Evolutionary conservation across 1,140 invertebrate genomes (phyloP).

Genomic region (Varroa destructor): DNA sequence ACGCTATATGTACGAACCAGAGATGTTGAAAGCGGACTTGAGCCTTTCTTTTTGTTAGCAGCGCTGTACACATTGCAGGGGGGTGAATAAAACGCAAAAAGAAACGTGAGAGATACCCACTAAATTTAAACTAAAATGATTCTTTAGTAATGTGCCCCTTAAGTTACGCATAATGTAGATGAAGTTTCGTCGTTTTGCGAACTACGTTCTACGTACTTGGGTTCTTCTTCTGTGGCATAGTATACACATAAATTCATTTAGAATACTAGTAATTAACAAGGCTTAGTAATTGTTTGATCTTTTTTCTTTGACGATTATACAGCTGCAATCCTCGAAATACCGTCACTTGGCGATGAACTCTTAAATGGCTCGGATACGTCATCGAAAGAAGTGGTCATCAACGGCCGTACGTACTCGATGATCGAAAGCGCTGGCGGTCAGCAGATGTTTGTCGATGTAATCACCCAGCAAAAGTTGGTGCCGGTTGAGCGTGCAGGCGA

Average conservation of each 20-base stretch:
- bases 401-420: conserved; percentile 17
- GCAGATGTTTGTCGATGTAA: conserved; percentile 20
- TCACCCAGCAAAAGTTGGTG: conserved; percentile 16
- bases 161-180: too few species aligned
- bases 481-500: conserved; percentile 7
- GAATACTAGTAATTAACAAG: background rate
- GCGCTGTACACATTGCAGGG: too few species aligned
- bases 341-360: conserved; percentile 21
- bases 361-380: conserved; percentile 11
- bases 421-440: conserved; percentile 5
- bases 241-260: background rate
- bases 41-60: too few species aligned
- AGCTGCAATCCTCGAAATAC: conserved; percentile 14
- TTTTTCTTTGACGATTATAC: background rate
- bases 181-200: too few species aligned
- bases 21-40: too few species aligned
- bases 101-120: too few species aligned
- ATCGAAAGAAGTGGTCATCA: conserved; percentile 25
- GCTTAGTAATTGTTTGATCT: background rate
- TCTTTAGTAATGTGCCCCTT: too few species aligned
- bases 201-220: too few species aligned
- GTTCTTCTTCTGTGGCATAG: too few species aligned
- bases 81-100: too few species aligned
- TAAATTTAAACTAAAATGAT: too few species aligned
- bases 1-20: too few species aligned